Conservation (phyloP, 2,888 invertebrate species). For the Hedychridium roseum region DNA sequence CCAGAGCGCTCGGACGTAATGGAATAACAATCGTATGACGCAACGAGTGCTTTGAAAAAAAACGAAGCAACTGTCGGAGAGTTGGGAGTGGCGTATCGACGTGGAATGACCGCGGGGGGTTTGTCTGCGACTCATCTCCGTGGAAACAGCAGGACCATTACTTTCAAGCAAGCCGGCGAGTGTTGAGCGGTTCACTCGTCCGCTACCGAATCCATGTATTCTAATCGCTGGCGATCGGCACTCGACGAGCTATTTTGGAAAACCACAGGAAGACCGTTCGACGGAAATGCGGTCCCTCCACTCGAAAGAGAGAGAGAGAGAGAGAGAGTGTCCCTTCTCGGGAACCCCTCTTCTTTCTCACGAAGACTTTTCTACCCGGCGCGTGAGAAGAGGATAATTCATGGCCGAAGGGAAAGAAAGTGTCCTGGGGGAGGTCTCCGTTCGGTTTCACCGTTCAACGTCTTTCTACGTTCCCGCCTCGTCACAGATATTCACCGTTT, state of each 20-base stretch:
- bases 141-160: conserved; percentile 36
- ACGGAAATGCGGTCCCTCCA: too few species aligned
- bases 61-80: conserved; percentile 5
- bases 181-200: conserved; percentile 22
- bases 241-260: conserved; percentile 37
- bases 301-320: too few species aligned
- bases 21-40: background rate
- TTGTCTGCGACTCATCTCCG: conserved; percentile 41
- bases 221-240: conserved; percentile 24
- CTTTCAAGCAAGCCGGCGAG: conserved; percentile 37
- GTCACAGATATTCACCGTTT: too few species aligned
- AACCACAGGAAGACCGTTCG: conserved; percentile 29
- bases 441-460: too few species aligned
- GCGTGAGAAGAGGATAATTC: conserved; percentile 21
- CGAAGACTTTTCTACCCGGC: conserved; percentile 13
- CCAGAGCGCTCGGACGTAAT: too few species aligned
- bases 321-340: too few species aligned
- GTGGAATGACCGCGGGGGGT: conserved; percentile 37
- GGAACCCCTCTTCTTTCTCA: background rate
- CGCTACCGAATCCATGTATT: conserved; percentile 24
- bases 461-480: too few species aligned
- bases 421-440: conserved; percentile 9
- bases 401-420: conserved; percentile 13
- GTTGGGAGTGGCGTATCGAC: conserved; percentile 4
- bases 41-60: conserved; percentile 23